These are phyloP conservation scores for Isichthys henryi DNA, from an alignment of 2,113 vertebrate species.

Conservation along the genomic window DNA sequence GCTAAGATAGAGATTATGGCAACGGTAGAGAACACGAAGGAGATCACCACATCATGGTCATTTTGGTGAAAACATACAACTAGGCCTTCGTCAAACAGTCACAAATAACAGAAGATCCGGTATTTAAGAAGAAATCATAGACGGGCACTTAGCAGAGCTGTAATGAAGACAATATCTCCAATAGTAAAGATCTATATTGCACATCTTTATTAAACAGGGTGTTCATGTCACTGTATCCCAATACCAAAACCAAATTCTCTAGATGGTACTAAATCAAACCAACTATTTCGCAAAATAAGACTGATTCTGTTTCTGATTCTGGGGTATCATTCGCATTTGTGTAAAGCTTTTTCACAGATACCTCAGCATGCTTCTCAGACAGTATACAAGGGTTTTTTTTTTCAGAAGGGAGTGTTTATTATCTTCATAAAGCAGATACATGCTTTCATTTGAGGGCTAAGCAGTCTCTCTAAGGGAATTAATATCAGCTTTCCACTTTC, in stretches of 20 bases:
- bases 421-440: neutral
- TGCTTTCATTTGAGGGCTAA: neutral
- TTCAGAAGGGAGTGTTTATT: neutral
- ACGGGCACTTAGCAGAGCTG: neutral
- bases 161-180: neutral
- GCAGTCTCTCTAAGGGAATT: constrained; percentile 1
- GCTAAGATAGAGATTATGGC: neutral
- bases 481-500: neutral
- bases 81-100: neutral
- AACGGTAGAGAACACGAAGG: neutral
- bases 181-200: neutral
- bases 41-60: neutral
- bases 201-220: neutral
- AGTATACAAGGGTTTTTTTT: neutral
- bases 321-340: neutral
- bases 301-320: neutral
- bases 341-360: neutral
- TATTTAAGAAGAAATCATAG: neutral
- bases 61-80: neutral
- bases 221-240: neutral
- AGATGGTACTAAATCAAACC: neutral
- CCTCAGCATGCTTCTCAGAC: neutral
- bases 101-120: neutral
- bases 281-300: neutral
- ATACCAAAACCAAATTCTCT: neutral